Conservation (phyloP, 2,797 vertebrate genomes). For the Hydrophis major region DNA sequence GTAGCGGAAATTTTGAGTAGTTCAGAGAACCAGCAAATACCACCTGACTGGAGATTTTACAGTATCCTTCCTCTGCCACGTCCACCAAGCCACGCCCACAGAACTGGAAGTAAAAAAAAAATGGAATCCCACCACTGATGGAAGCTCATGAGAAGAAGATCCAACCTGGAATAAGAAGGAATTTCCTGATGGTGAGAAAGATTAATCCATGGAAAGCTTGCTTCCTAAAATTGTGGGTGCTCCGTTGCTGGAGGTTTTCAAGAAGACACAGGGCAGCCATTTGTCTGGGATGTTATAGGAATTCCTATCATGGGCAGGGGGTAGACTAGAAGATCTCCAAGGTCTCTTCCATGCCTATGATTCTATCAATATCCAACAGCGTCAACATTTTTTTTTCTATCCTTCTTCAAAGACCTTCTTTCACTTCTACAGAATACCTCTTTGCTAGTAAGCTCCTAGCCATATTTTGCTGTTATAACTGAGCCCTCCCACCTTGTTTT, state of each 20-base stretch:
- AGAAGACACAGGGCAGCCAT: not conserved
- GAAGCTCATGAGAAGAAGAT: not conserved
- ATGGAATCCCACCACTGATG: too few relatives aligned
- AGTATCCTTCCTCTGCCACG: too few relatives aligned
- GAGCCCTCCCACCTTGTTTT: not conserved
- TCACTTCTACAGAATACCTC: not conserved
- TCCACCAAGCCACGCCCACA: too few relatives aligned
- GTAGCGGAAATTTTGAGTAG: too few relatives aligned
- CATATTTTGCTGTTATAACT: not conserved
- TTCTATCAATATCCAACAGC: not conserved
- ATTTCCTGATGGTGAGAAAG: not conserved
- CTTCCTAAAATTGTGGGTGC: not conserved
- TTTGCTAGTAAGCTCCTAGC: not conserved
- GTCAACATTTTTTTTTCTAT: not conserved
- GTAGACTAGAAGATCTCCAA: not conserved
- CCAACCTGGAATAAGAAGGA: not conserved
- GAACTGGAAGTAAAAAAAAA: too few relatives aligned
- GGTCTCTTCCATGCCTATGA: not conserved
- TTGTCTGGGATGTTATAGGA: not conserved
- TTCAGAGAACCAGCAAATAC: too few relatives aligned
- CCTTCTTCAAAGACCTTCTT: not conserved
- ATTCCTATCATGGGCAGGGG: not conserved
- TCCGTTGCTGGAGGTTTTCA: not conserved
- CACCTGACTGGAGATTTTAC: too few relatives aligned
- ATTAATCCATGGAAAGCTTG: not conserved